A percentile compares a stretch with the other conserved stretches of the same genome.
Conservation (phyloP, 1,140 invertebrate species). For the Nasonia vitripennis region DNA sequence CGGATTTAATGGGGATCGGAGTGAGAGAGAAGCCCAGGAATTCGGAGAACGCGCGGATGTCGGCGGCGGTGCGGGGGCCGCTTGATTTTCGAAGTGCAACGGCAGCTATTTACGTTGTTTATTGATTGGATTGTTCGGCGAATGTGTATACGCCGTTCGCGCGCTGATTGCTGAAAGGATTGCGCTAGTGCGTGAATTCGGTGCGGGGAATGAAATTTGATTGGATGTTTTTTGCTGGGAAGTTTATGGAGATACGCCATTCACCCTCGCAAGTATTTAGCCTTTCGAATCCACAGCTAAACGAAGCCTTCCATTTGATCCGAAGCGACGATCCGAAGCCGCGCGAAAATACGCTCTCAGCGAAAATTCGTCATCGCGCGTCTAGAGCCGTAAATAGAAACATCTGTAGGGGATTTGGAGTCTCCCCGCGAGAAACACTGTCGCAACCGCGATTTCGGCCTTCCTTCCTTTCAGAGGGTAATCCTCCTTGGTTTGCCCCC, state of each 20-base stretch:
- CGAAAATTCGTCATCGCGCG: slow-evolving; percentile 6
- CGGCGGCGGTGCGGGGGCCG: background rate
- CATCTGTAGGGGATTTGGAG: slow-evolving; percentile 41
- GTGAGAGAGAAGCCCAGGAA: background rate
- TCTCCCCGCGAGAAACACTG: background rate
- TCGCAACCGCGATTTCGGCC: slow-evolving; percentile 13
- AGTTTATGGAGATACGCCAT: no score
- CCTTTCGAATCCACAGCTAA: no score
- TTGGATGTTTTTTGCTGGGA: no score
- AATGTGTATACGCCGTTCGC: background rate
- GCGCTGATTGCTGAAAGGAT: background rate
- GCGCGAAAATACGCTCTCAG: background rate
- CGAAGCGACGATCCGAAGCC: background rate
- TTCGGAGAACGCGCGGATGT: background rate
- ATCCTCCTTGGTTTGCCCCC: slow-evolving; percentile 28
- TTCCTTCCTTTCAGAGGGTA: slow-evolving; percentile 29
- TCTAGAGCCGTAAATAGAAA: slow-evolving; percentile 30
- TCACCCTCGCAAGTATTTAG: no score
- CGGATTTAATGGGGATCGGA: background rate
- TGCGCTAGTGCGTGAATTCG: background rate
- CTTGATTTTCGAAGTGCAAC: background rate
- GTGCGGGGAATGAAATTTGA: background rate
- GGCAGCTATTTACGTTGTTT: background rate
- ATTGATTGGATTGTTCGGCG: slow-evolving; percentile 6
- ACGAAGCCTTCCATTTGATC: background rate